A percentile compares a stretch with the other conserved stretches of the same genome.
phyloP scores from a whole-genome alignment of 2,113 vertebrate genomes.

The Coptodon bakossiorum region DNA sequence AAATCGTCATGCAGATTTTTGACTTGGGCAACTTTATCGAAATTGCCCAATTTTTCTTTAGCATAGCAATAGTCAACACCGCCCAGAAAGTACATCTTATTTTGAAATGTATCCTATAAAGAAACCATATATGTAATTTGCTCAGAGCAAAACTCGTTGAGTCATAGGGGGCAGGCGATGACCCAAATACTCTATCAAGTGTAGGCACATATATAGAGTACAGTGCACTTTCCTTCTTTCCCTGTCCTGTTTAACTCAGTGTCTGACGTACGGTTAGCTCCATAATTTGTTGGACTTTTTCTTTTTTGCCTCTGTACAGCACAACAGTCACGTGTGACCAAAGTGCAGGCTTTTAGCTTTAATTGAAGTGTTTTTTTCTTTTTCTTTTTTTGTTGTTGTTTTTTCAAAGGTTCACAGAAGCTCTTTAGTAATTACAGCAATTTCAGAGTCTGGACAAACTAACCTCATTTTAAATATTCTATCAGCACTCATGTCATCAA shows the following conservation, averaged over 20 bases:
- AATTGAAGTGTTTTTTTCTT: background rate
- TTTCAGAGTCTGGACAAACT: background rate
- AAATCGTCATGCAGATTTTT: background rate
- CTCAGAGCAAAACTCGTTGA: background rate
- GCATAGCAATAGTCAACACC: background rate
- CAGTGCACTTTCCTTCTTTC: background rate
- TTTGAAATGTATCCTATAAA: background rate
- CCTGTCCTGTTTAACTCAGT: background rate
- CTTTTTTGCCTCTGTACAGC: background rate
- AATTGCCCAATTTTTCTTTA: background rate
- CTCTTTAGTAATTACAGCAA: background rate
- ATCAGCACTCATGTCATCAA: background rate
- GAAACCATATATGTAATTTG: background rate
- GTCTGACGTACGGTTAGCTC: accelerated
- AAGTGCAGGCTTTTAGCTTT: background rate
- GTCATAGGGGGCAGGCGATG: background rate
- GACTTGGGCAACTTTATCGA: background rate
- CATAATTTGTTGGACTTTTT: background rate
- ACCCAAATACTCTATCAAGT: background rate
- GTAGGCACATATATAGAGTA: background rate
- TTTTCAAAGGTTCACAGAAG: background rate
- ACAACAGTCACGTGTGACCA: background rate
- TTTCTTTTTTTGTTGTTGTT: background rate
- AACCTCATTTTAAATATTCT: background rate
- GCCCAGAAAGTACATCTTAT: background rate